Percentiles rank a stretch among this genome's conserved stretches.
Conservation (phyloP, 2,888 invertebrate genomes). For the Calameuta idolon region DNA sequence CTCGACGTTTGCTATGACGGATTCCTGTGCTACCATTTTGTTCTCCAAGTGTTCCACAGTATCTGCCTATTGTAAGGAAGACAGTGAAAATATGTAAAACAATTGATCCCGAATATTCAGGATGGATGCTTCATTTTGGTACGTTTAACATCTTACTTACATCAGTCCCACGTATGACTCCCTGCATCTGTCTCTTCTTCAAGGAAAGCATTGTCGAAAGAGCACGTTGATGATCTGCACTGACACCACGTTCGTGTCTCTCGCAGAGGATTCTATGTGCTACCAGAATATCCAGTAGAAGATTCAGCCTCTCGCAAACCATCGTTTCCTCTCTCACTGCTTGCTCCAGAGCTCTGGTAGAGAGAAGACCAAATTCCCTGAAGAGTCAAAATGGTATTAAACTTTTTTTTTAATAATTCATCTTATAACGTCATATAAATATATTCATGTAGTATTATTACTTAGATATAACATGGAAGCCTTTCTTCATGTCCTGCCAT, state of each 20-base stretch:
- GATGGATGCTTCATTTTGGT: background rate
- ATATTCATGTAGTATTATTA: conserved; percentile 39
- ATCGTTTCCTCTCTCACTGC: conserved; percentile 70
- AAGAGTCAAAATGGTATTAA: conserved; percentile 27
- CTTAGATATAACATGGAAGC: conserved; percentile 70
- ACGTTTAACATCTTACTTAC: conserved; percentile 60
- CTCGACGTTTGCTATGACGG: conserved; percentile 73
- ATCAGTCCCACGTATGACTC: conserved; percentile 73
- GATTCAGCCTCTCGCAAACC: conserved; percentile 70
- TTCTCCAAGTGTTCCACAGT: conserved; percentile 73
- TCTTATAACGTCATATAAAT: background rate
- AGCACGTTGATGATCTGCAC: conserved; percentile 74
- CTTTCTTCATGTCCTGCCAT: conserved; percentile 71
- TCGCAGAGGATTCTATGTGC: conserved; percentile 73
- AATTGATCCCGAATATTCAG: background rate
- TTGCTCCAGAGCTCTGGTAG: conserved; percentile 69
- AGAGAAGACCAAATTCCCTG: conserved; percentile 69
- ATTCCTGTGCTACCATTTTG: conserved; percentile 74
- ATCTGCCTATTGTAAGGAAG: conserved; percentile 67
- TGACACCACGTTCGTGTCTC: conserved; percentile 73
- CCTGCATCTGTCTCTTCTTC: conserved; percentile 74
- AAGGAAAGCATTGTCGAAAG: conserved; percentile 73
- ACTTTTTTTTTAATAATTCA: background rate
- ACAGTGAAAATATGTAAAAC: conserved; percentile 17
- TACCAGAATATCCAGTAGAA: conserved; percentile 70